Evolutionary conservation across 2,888 invertebrate genomes (phyloP).

Genomic region (Drosophila gaucha): DNA sequence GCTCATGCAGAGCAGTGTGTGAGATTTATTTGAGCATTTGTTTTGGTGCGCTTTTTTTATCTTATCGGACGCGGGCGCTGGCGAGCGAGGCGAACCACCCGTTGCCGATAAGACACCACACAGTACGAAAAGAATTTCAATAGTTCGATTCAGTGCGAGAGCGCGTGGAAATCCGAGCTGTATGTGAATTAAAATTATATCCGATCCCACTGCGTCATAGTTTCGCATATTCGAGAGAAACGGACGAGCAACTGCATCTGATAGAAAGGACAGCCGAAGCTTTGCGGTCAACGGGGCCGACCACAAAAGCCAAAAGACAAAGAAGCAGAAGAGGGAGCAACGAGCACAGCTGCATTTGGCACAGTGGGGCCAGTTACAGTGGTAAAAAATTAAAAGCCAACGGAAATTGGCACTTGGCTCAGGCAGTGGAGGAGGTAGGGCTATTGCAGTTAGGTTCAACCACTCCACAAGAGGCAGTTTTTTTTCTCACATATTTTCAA

Average conservation of each 20-base stretch:
- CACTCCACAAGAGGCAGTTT: too few relatives aligned
- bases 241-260: constrained; percentile 1
- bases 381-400: constrained; percentile 6
- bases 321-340: background rate
- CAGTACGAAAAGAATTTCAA: constrained; percentile 20
- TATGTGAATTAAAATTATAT: constrained; percentile 56
- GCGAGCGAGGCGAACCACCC: constrained; percentile 22
- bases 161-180: constrained; percentile 57
- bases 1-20: background rate
- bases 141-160: constrained; percentile 33
- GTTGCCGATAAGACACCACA: constrained; percentile 43
- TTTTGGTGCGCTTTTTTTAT: constrained; percentile 36
- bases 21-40: constrained; percentile 23
- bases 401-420: constrained; percentile 45
- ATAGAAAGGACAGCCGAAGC: constrained; percentile 6
- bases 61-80: constrained; percentile 26
- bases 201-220: constrained; percentile 50
- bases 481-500: too few relatives aligned
- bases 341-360: constrained; percentile 17
- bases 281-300: too few relatives aligned
- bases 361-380: constrained; percentile 39
- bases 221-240: constrained; percentile 12
- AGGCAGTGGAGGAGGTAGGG: constrained; percentile 35
- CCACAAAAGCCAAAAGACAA: background rate
- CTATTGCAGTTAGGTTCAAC: constrained; percentile 10